These are phyloP conservation scores for Apotomis betuletana DNA, from an alignment of 2,888 invertebrate genomes.

Conservation along the genomic window DNA sequence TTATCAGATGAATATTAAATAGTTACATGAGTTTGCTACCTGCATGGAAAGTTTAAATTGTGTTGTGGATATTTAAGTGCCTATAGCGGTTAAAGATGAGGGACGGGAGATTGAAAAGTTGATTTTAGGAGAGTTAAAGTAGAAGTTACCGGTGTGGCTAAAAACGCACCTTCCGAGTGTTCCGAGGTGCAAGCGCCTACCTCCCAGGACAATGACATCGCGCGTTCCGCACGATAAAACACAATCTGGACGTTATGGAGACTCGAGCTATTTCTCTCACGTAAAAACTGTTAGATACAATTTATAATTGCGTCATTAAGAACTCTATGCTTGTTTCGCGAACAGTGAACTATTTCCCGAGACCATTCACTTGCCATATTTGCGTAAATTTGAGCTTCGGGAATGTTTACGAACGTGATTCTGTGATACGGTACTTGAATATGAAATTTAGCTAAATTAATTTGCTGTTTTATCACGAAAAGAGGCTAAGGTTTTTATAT, in stretches of 20 bases:
- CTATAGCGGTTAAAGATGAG: neutral
- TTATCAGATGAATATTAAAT: constrained; percentile 19
- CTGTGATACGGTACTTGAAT: constrained; percentile 7
- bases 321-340: constrained; percentile 61
- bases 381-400: constrained; percentile 17
- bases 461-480: constrained; percentile 61
- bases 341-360: constrained; percentile 56
- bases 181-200: constrained; percentile 58
- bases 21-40: neutral
- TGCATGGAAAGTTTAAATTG: neutral
- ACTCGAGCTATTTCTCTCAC: constrained; percentile 63
- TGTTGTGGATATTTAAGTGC: neutral
- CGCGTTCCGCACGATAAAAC: constrained; percentile 80
- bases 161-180: constrained; percentile 48
- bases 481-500: constrained; percentile 60
- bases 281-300: constrained; percentile 64
- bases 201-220: constrained; percentile 81
- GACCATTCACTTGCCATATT: constrained; percentile 47
- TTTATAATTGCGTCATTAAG: constrained; percentile 68
- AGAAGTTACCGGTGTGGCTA: constrained; percentile 49
- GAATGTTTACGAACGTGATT: constrained; percentile 4
- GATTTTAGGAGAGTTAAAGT: constrained; percentile 2
- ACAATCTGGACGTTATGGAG: constrained; percentile 75
- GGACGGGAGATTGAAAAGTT: neutral
- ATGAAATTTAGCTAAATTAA: neutral